Percentiles rank a stretch among this genome's conserved stretches.
phyloP scores from a whole-genome alignment of 2,888 invertebrate species.

The Agrypnus murinus region DNA sequence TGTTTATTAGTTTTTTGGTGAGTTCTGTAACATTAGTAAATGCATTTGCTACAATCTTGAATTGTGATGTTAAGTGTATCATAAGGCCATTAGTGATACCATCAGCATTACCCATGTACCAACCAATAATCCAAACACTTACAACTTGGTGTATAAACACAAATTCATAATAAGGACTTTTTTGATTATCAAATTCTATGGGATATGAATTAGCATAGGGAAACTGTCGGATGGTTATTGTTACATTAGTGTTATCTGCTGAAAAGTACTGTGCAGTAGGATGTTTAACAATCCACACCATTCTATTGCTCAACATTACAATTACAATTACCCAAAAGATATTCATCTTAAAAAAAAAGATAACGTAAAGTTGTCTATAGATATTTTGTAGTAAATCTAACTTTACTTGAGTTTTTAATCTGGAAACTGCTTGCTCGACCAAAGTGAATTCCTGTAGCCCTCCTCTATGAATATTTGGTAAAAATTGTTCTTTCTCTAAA shows the following conservation, averaged over 20 bases:
- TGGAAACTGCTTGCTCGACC: background rate
- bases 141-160: conserved; percentile 15
- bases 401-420: conserved; percentile 10
- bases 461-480: conserved; percentile 19
- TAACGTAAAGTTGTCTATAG: background rate
- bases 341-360: conserved; percentile 2
- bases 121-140: conserved; percentile 5
- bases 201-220: conserved; percentile 15
- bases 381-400: no score
- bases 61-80: conserved; percentile 25
- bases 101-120: conserved; percentile 15
- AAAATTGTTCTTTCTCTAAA: background rate
- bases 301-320: conserved; percentile 21
- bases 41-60: conserved; percentile 17
- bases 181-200: conserved; percentile 6
- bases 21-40: background rate
- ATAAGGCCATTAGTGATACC: conserved; percentile 11
- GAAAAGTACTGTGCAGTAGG: background rate
- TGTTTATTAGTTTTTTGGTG: background rate
- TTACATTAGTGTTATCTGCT: background rate
- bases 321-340: background rate
- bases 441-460: background rate
- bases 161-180: conserved; percentile 23
- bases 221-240: conserved; percentile 9
- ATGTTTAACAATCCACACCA: conserved; percentile 12